Evolutionary conservation across 2,888 invertebrate species (phyloP).

Genomic region (Troides oblongomaculatus): DNA sequence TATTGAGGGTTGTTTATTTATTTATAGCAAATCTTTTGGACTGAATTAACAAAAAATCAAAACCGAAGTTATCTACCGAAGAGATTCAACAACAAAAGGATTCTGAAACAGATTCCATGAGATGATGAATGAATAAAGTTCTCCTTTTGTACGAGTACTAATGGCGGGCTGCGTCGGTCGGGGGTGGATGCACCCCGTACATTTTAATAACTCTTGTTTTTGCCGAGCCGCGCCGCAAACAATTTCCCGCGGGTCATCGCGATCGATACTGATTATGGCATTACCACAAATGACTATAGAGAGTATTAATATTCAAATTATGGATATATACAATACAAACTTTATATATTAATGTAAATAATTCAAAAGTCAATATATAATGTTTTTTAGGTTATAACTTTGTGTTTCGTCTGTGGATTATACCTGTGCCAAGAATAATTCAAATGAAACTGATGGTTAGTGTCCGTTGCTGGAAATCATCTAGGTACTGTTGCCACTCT

Average conservation of each 20-base stretch:
- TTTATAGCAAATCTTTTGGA: too few species aligned
- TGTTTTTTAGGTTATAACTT: too few species aligned
- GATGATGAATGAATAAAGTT: conserved; percentile 39
- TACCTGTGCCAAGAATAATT: too few species aligned
- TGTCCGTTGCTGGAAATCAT: too few species aligned
- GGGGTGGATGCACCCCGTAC: conserved; percentile 20
- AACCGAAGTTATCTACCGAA: conserved; percentile 8
- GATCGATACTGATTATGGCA: conserved; percentile 23
- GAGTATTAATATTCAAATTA: background rate
- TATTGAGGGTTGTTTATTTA: too few species aligned
- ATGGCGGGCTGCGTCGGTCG: conserved; percentile 11
- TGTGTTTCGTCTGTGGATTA: too few species aligned
- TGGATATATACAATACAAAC: too few species aligned
- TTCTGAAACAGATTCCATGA: conserved; percentile 38
- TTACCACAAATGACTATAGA: conserved; percentile 1
- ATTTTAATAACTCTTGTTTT: conserved; percentile 22
- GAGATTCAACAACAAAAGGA: conserved; percentile 39
- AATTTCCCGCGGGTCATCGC: conserved; percentile 22
- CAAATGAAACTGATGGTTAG: too few species aligned
- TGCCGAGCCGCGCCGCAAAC: conserved; percentile 16
- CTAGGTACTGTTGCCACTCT: too few species aligned
- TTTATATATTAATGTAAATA: too few species aligned
- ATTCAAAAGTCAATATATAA: too few species aligned
- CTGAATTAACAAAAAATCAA: too few species aligned
- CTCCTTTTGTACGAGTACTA: conserved; percentile 24